Base-by-base conservation (phyloP, 1,140 invertebrate genomes). In the Nixonia krombeini region DNA sequence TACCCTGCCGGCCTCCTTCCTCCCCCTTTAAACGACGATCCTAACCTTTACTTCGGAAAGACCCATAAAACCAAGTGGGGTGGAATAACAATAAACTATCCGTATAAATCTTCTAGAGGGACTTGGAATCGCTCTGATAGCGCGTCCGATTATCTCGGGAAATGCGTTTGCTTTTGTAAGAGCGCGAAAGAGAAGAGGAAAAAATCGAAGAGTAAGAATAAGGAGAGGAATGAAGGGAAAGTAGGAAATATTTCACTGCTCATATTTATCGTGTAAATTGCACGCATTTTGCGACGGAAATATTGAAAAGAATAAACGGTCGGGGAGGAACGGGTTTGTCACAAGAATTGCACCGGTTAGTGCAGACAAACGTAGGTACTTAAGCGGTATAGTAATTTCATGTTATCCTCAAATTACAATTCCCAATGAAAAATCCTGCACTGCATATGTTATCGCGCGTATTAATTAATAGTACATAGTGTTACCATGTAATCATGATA, bases 41-140 rank as follows among this genome's bases (percentile, higher is more conserved):
- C 47, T 57, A 55, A 53, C 53, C 72, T 73, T 78, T 72, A 73
- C 71, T 72, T 71, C 44, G 58, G 73, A 71, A 70, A 73, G 73
- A 68, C 69, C 77, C 74, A 78, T 82, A 82, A 81, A 82, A 81
- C 74, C 74, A 81, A 82, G 78, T 78, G 73, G 75, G 70, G 74
- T 74, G 70, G 78, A 80, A 82, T 82, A 82, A 82, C 80, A 82
- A 80, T 82, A 80, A 82, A 80, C 78, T 80, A 82, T 80, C 76
- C 78, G 56, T 70, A 81, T 82, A 81, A 82, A 82, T 82, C 79
- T 76, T 75, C 49, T 49, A 37, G 65, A 71, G 70, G 72, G 74
- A 76, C 72, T 72, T 61, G 33, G 70, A 69, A 67, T 56, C 52
- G 61, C 63, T 73, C 61, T 72, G 79, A 81, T 82, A 81, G 74